Conservation (phyloP, 2,888 invertebrate species). For the Tortricodes alternella region DNA sequence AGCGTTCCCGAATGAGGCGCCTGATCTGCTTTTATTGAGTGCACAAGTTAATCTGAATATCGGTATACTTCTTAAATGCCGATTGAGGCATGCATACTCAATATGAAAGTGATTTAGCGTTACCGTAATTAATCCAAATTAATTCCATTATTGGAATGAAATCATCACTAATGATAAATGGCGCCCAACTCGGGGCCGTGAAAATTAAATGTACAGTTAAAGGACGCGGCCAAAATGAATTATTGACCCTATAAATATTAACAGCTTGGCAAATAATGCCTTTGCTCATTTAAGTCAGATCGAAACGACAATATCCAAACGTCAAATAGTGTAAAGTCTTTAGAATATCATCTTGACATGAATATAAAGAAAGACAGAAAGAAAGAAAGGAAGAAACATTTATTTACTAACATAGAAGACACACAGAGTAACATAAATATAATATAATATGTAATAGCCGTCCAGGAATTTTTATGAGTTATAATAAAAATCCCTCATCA, state of each 20-base stretch:
- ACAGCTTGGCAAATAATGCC: neutral
- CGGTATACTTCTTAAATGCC: neutral
- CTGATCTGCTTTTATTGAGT: no score
- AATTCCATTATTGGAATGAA: neutral
- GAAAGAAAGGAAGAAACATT: no score
- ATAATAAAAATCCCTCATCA: slow-evolving; percentile 7
- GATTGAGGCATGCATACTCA: neutral
- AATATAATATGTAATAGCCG: neutral
- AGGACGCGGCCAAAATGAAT: neutral
- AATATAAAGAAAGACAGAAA: no score
- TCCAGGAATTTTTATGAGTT: neutral
- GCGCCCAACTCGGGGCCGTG: neutral
- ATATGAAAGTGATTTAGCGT: neutral
- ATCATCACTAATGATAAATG: neutral
- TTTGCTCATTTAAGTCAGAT: neutral
- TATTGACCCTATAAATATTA: neutral
- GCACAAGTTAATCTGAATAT: no score
- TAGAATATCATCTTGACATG: slow-evolving; percentile 1
- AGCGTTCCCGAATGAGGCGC: no score
- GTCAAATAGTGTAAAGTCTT: neutral
- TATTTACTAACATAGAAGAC: neutral
- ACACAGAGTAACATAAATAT: neutral
- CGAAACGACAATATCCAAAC: neutral
- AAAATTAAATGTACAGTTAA: neutral
- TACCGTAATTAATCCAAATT: neutral